Percentiles rank a stretch among this genome's conserved stretches.
Conservation (phyloP, 2,888 invertebrate genomes). For the Panzeria rudis region DNA sequence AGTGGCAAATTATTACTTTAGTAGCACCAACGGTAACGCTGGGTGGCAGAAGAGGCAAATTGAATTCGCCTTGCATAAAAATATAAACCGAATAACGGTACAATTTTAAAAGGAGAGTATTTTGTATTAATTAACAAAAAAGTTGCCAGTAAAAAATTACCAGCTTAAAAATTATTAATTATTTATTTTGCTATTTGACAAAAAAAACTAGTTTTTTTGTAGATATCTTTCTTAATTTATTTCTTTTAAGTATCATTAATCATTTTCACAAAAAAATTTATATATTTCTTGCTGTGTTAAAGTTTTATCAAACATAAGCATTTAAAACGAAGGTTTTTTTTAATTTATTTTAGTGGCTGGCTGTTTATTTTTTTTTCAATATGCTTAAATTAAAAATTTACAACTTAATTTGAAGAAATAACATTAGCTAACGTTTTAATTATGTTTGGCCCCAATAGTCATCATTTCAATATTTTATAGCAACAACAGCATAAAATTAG, state of each 20-base stretch:
- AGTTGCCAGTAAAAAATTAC: not conserved
- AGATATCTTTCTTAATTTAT: slow-evolving; percentile 12
- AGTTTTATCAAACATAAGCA: slow-evolving; percentile 43
- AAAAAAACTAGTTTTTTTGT: slow-evolving; percentile 20
- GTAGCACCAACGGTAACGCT: no score
- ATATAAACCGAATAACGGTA: not conserved
- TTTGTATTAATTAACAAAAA: slow-evolving; percentile 15
- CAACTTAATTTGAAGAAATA: slow-evolving; percentile 57
- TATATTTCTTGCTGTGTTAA: slow-evolving; percentile 38
- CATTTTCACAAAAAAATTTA: slow-evolving; percentile 15
- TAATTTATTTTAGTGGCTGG: not conserved
- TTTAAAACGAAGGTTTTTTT: slow-evolving; percentile 37
- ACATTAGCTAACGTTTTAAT: slow-evolving; percentile 46
- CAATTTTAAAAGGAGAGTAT: not conserved
- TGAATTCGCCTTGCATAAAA: no score
- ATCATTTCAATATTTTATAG: slow-evolving; percentile 3
- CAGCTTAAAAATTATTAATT: not conserved
- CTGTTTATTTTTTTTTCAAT: not conserved
- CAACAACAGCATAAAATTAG: not conserved
- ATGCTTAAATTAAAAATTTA: slow-evolving; percentile 48
- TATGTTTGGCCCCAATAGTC: slow-evolving; percentile 13
- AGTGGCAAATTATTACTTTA: no score
- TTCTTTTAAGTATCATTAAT: slow-evolving; percentile 48
- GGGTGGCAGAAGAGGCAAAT: no score
- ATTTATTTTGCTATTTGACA: slow-evolving; percentile 1